phyloP scores from a whole-genome alignment of 2,888 invertebrate genomes.

The Lithophane leautieri region DNA sequence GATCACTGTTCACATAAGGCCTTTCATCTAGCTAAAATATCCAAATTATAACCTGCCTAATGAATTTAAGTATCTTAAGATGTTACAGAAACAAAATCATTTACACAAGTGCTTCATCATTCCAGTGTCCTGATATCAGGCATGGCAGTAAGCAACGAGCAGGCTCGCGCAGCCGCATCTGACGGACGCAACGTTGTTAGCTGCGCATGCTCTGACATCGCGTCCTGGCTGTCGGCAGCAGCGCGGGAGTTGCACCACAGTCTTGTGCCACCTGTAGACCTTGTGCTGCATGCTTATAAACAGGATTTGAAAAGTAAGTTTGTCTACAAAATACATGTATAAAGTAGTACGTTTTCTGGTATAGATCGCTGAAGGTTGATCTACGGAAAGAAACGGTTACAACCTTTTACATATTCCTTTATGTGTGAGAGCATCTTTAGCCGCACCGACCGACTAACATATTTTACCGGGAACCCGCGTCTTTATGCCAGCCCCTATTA shows the following conservation, averaged over 20 bases:
- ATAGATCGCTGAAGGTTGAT: neutral
- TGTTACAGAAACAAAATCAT: neutral
- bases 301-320: conserved; percentile 84
- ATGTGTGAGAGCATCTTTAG: too few relatives aligned
- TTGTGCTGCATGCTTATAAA: conserved; percentile 83
- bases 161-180: conserved; percentile 78
- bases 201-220: conserved; percentile 84
- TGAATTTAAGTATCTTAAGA: neutral
- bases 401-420: too few relatives aligned
- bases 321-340: neutral
- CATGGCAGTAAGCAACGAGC: conserved; percentile 87
- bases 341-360: neutral
- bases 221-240: conserved; percentile 83
- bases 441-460: too few relatives aligned
- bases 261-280: conserved; percentile 83
- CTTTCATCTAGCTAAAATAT: neutral
- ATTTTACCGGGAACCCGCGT: neutral
- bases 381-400: neutral
- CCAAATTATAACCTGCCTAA: too few relatives aligned
- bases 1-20: neutral
- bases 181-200: conserved; percentile 80
- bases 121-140: conserved; percentile 82
- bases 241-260: conserved; percentile 84
- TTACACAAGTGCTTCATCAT: conserved; percentile 13
- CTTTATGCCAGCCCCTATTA: too few relatives aligned